Conservation (phyloP, 2,113 vertebrate genomes). For the Hucho hucho region DNA sequence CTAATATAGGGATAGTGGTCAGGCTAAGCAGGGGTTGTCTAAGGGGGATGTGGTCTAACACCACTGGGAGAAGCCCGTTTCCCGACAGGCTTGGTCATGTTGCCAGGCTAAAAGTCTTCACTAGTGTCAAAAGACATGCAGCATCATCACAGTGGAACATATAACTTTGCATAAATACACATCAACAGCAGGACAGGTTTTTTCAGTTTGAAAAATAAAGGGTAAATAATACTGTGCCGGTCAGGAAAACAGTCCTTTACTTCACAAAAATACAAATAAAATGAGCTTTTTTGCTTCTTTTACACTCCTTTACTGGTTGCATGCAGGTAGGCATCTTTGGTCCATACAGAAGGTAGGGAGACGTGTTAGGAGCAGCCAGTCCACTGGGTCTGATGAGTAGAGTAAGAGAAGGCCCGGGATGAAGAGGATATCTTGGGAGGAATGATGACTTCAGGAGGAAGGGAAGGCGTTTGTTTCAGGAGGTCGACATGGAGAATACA, state of each 20-base stretch:
- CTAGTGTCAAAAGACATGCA: slow-evolving; percentile 38
- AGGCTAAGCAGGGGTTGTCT: slow-evolving; percentile 17
- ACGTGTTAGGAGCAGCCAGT: slow-evolving; percentile 24
- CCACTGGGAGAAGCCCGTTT: slow-evolving; percentile 22
- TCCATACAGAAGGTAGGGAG: slow-evolving; percentile 40
- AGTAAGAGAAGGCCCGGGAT: slow-evolving; percentile 57
- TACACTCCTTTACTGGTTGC: slow-evolving; percentile 59
- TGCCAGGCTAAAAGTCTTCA: slow-evolving; percentile 53
- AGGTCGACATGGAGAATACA: slow-evolving; percentile 58
- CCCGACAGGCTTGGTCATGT: slow-evolving; percentile 27
- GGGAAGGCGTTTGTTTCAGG: slow-evolving; percentile 41
- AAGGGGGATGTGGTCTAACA: slow-evolving; percentile 21
- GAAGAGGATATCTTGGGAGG: slow-evolving; percentile 66
- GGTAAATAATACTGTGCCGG: slow-evolving; percentile 40
- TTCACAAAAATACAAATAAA: slow-evolving; percentile 50
- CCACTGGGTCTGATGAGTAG: slow-evolving; percentile 43
- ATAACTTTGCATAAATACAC: slow-evolving; percentile 28
- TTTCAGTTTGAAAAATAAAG: slow-evolving; percentile 25
- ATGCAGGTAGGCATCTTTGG: slow-evolving; percentile 60
- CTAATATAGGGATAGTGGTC: no score
- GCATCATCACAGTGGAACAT: slow-evolving; percentile 32
- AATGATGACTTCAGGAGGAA: slow-evolving; percentile 45
- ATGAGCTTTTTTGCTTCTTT: slow-evolving; percentile 35
- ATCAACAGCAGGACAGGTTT: background rate
- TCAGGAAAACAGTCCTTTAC: slow-evolving; percentile 12